Evolutionary conservation across 2,797 vertebrate species (phyloP), one percentile per base, ranked within the genome.

Genomic region (Notolepis coatsorum): DNA sequence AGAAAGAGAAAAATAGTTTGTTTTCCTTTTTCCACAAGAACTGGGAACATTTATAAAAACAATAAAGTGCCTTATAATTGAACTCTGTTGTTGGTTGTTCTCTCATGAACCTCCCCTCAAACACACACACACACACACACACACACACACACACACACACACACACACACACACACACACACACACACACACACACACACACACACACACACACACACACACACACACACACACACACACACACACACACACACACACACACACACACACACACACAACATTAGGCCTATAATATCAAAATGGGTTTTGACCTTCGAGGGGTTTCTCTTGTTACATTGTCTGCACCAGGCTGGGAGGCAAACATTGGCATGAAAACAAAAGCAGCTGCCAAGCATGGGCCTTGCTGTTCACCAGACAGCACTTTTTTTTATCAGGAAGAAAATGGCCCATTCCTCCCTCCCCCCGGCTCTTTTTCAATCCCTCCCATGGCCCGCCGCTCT

Each of bases 401-500:
- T 62, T 31, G 18, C 55, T 71, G 66, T 73, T 45, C 48, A 80
- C 62, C 53, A 73, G 69, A 77, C 61, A 53, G 65, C 56, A 72
- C 55, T 68, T 81, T 62, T 62, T 28, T 81, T 62, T 62, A 21
- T 73, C 46, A 50, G 66, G 71, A 79, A 76, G 80, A 81, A 85
- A 87, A 85, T 74, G 76, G 61, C 58, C 82, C 77, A 84, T 89
- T 88, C 84, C 86, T 88, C 45, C 20, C 70, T 55, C 83, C 85
- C 75, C 75, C 84, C 5, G 46, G 62, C 66, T 74, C 70, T 71
- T 74, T 55, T 61, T 87, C 91, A 88, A 93, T 92, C 92, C 88
- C 91, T 93, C 91, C 90, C 84, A 90, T 91, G 92, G 92, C 93
- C 93, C 76, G 80, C 90, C 79, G 89, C 90, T 91, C 89, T 93